These are phyloP conservation scores for Picus viridis DNA, from an alignment of 2,797 vertebrate genomes.

Conservation along the genomic window DNA sequence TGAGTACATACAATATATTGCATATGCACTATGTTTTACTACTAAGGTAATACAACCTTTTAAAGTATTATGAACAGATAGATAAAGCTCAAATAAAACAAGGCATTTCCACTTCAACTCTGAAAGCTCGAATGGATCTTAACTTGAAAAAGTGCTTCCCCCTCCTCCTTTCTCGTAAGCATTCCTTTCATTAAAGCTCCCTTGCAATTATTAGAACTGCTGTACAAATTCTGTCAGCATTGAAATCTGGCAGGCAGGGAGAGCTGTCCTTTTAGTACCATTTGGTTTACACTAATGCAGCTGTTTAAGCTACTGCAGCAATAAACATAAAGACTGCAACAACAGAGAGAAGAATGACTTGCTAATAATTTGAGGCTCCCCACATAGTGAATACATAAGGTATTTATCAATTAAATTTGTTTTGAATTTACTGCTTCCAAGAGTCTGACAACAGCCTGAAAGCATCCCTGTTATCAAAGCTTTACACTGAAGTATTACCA, in stretches of 20 bases:
- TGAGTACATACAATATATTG: background rate
- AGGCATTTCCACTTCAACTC: background rate
- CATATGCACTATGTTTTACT: background rate
- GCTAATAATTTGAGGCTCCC: conserved; percentile 40
- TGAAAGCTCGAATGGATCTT: background rate
- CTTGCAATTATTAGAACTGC: background rate
- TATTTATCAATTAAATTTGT: background rate
- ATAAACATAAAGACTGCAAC: conserved; percentile 6
- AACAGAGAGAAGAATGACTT: conserved; percentile 8
- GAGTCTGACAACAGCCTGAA: background rate
- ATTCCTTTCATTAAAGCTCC: background rate
- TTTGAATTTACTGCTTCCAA: background rate
- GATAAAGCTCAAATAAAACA: background rate
- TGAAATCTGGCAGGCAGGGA: background rate
- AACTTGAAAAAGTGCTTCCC: background rate
- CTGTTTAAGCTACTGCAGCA: background rate
- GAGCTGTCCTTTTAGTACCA: conserved; percentile 12
- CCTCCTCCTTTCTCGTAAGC: background rate
- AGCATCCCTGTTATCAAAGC: background rate
- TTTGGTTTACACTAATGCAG: conserved; percentile 44
- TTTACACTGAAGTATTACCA: background rate
- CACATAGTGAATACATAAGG: background rate
- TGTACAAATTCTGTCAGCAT: background rate
- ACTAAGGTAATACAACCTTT: background rate
- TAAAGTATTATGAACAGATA: background rate